Percentiles rank a stretch among this genome's conserved stretches.
These are phyloP conservation scores for Rhagoletis zephyria DNA, from an alignment of 1,140 invertebrate genomes.

Conservation along the genomic window DNA sequence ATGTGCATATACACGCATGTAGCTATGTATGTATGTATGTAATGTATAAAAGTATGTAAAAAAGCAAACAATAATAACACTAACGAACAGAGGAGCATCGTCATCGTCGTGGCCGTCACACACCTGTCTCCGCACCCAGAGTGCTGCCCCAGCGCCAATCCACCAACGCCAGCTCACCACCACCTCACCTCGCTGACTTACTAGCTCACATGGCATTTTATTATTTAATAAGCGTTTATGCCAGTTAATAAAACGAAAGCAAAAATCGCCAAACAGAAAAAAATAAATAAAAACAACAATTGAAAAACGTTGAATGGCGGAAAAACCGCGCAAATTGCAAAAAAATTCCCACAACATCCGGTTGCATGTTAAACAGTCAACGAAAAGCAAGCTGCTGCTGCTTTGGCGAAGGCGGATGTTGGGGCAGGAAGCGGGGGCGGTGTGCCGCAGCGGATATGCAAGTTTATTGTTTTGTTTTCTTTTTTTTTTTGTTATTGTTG, in stretches of 20 bases:
- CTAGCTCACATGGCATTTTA: constrained; percentile 44
- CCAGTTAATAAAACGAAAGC: constrained; percentile 37
- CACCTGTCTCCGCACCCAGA: not conserved
- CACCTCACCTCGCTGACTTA: not conserved
- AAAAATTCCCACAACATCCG: constrained; percentile 47
- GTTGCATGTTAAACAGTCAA: constrained; percentile 37
- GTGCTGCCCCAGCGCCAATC: not conserved
- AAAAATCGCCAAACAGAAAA: constrained; percentile 20
- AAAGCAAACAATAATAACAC: not conserved
- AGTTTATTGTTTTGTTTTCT: not conserved
- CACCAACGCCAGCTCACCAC: not conserved
- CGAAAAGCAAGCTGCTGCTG: not conserved
- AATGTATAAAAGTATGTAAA: too few relatives aligned
- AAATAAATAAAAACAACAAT: not conserved
- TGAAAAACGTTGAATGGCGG: constrained; percentile 27
- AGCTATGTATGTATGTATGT: too few relatives aligned
- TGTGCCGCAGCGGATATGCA: constrained; percentile 5
- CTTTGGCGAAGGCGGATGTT: not conserved
- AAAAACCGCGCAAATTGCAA: constrained; percentile 33
- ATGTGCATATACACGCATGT: too few relatives aligned
- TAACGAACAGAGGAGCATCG: not conserved
- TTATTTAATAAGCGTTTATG: constrained; percentile 50
- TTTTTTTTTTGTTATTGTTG: constrained; percentile 1
- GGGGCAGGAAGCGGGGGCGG: not conserved
- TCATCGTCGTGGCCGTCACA: not conserved